Conservation (phyloP, 1,140 invertebrate species). For the Linepithema humile region DNA sequence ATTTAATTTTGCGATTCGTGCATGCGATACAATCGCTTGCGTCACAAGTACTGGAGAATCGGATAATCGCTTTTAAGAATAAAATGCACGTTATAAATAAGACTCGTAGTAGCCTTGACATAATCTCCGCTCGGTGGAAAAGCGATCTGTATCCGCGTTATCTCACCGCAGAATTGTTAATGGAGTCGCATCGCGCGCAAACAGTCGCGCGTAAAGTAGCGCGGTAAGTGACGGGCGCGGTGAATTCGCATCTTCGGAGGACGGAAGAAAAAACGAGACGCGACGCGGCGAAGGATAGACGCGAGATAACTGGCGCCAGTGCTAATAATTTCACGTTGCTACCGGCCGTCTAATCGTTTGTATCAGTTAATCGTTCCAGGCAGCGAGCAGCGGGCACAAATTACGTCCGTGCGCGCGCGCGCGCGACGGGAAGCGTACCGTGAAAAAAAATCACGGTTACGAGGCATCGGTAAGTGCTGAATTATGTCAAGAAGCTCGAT, state of each 20-base stretch:
- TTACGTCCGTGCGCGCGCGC: constrained; percentile 19
- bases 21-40: no score
- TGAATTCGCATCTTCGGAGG: constrained; percentile 17
- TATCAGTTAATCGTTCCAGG: constrained; percentile 68
- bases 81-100: background rate
- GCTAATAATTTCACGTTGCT: constrained; percentile 71
- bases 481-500: constrained; percentile 15
- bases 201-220: constrained; percentile 5
- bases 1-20: no score
- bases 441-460: constrained; percentile 46
- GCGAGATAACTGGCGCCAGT: constrained; percentile 69
- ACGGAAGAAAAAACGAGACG: constrained; percentile 11
- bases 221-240: constrained; percentile 5
- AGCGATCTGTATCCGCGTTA: background rate
- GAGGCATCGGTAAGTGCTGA: constrained; percentile 5
- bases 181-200: background rate
- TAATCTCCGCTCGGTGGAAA: background rate
- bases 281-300: constrained; percentile 27
- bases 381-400: constrained; percentile 29
- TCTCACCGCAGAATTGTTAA: background rate
- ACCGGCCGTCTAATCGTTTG: constrained; percentile 65
- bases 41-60: no score
- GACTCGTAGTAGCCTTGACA: background rate
- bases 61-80: background rate
- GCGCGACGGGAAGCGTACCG: constrained; percentile 14